Evolutionary conservation across 23 tunicate genomes (phyloP).

Genomic region (Botrylloides violaceus): DNA sequence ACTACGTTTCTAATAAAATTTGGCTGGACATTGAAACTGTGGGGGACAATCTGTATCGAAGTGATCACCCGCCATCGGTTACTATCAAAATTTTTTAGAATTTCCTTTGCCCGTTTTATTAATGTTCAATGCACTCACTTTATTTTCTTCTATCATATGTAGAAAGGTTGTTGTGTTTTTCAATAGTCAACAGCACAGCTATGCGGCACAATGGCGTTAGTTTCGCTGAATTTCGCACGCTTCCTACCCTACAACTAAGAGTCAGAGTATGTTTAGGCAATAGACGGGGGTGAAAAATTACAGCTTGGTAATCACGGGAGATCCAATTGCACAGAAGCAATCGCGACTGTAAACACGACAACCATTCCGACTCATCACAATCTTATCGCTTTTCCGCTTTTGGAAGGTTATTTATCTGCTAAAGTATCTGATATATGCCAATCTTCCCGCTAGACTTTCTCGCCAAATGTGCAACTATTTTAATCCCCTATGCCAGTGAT

Average conservation of each 20-base stretch:
- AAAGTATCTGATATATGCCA: background rate
- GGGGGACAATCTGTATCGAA: no score
- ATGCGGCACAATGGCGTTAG: no score
- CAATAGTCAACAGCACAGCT: no score
- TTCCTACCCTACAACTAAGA: background rate
- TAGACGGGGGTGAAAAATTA: background rate
- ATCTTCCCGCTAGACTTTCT: background rate
- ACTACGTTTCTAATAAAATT: no score
- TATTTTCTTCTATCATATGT: no score
- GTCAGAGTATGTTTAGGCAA: background rate
- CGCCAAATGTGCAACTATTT: background rate
- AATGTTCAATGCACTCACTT: no score
- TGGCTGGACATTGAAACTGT: no score
- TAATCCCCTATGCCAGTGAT: background rate
- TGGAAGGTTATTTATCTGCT: background rate
- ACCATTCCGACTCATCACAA: background rate
- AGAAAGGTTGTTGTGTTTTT: no score
- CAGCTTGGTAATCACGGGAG: background rate
- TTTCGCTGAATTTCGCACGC: background rate
- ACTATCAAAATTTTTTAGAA: no score
- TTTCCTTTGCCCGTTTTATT: no score
- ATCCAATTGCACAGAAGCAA: background rate
- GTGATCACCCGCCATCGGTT: no score
- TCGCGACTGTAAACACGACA: slow-evolving; percentile 1
- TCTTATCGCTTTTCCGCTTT: background rate